Conservation (phyloP, 2,888 invertebrate species). For the Pristionchus japonicus region DNA sequence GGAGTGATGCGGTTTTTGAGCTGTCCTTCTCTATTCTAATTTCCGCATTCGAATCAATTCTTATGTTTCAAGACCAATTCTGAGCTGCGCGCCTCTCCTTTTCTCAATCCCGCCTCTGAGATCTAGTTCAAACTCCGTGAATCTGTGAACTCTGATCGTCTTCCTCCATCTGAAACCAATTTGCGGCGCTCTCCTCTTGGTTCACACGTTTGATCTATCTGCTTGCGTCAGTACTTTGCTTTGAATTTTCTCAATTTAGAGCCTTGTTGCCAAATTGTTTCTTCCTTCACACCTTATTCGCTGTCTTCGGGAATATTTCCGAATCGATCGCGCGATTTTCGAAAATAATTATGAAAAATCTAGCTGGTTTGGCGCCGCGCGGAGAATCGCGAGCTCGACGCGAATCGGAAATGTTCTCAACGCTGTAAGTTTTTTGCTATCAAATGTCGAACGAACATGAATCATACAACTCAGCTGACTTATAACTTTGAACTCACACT, state of each 20-base stretch:
- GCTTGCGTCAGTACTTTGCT: not conserved
- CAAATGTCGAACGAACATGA: not conserved
- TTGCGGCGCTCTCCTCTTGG: not conserved
- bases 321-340: not conserved
- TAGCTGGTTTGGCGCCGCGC: constrained; percentile 32
- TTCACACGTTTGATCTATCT: not conserved
- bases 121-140: not conserved
- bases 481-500: not conserved
- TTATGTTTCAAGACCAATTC: not conserved
- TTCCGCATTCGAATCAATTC: not conserved
- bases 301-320: not conserved
- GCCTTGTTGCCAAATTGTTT: not conserved
- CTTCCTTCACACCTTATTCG: not conserved
- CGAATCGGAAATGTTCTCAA: not conserved
- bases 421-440: not conserved
- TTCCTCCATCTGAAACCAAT: not conserved
- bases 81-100: not conserved
- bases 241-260: not conserved
- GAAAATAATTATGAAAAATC: not conserved
- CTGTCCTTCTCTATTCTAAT: not conserved
- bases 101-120: not conserved
- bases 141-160: not conserved
- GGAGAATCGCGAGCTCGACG: not conserved
- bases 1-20: not conserved
- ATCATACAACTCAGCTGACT: not conserved